Conservation (phyloP, 2,113 vertebrate species). For the Hippocampus guttulatus region DNA sequence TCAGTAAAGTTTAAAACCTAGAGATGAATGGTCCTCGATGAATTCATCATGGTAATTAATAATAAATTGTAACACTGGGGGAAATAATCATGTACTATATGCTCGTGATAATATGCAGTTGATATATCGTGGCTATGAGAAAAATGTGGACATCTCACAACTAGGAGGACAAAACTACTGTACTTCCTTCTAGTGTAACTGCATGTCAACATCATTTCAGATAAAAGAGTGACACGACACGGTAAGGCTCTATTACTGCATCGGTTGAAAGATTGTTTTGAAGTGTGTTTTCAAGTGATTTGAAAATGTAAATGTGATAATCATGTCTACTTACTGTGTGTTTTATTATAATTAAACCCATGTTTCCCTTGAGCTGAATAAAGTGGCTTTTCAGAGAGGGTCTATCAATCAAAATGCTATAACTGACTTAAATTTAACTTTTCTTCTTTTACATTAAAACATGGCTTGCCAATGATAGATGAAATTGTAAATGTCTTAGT, state of each 20-base stretch:
- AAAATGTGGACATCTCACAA: not conserved
- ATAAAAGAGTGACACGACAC: conserved; percentile 35
- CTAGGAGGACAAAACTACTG: not conserved
- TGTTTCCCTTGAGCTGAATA: too few species aligned
- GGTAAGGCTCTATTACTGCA: conserved; percentile 28
- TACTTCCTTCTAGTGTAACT: not conserved
- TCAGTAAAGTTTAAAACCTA: not conserved
- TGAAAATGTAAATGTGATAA: too few species aligned
- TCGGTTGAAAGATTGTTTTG: not conserved
- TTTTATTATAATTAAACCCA: too few species aligned
- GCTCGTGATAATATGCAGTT: not conserved
- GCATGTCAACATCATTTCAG: conserved; percentile 2
- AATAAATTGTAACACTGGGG: not conserved
- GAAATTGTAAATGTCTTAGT: not conserved
- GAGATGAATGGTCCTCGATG: not conserved
- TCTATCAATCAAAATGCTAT: too few species aligned
- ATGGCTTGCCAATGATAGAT: not conserved
- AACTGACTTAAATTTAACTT: too few species aligned
- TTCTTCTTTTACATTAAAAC: not conserved
- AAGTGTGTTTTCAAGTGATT: too few species aligned
- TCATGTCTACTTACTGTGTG: too few species aligned
- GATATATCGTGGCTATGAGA: not conserved
- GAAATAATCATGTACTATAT: not conserved
- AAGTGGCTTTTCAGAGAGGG: too few species aligned
- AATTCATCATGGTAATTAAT: not conserved